Percentiles rank a stretch among this genome's conserved stretches.
phyloP scores from a whole-genome alignment of 2,888 invertebrate species.

The Hydrotaea diabolus region DNA sequence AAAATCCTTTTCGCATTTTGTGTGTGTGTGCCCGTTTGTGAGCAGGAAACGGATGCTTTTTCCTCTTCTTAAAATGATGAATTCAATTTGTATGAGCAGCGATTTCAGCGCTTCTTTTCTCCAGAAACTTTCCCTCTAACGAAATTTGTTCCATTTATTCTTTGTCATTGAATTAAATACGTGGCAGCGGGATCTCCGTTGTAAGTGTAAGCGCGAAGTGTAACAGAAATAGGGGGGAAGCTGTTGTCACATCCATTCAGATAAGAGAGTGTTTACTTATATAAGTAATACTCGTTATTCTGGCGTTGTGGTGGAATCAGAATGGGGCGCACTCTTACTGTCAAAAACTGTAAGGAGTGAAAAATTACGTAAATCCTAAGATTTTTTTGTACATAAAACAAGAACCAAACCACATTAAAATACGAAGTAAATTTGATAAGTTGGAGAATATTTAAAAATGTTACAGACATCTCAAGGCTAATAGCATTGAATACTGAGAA shows the following conservation, averaged over 20 bases:
- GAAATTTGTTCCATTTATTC: background rate
- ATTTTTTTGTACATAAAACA: constrained; percentile 12
- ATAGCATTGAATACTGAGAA: too few relatives aligned
- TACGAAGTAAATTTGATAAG: background rate
- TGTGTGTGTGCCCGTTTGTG: background rate
- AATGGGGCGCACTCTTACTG: background rate
- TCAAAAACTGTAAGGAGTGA: background rate
- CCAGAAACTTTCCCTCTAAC: background rate
- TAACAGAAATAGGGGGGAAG: background rate
- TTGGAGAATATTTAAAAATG: background rate
- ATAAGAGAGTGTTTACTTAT: constrained; percentile 19
- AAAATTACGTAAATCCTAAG: constrained; percentile 1
- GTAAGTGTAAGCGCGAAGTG: background rate
- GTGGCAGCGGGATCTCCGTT: background rate
- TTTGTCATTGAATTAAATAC: background rate
- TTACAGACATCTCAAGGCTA: too few relatives aligned
- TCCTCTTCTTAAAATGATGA: background rate
- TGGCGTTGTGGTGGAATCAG: background rate
- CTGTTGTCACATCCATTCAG: background rate
- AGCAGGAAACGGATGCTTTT: constrained; percentile 7
- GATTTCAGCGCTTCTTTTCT: background rate
- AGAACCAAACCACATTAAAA: background rate
- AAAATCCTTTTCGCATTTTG: background rate
- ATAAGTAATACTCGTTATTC: constrained; percentile 5
- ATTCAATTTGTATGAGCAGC: constrained; percentile 35